Evolutionary conservation across 2,113 vertebrate species (phyloP), one percentile per base, ranked within the genome.

Genomic region (Boulengeromyrus knoepffleri): DNA sequence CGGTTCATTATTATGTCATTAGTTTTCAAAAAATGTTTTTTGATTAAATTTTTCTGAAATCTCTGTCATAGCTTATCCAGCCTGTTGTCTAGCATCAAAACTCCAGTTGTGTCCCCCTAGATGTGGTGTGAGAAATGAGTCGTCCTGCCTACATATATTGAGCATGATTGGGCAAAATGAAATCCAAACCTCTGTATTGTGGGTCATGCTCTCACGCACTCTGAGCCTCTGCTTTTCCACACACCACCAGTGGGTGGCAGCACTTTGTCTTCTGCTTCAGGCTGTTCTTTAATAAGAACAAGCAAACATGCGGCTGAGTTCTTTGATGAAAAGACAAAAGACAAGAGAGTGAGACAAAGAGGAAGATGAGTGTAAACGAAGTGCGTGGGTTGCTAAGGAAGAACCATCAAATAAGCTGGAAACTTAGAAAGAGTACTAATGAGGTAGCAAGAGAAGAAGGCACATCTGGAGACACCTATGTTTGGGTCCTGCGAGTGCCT

Each of bases 381-480:
- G 50, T 45, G 42, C 46, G 1, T 85, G 15, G 85, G 80, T 58
- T 47, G 24, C 31, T 85, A 52, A 31, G 46, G 84, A 52, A 42
- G 31, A 80, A 5, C 74, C 62, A 47, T 5, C 3, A 31, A 31
- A 85, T 12, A 62, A 49, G 12, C 12, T 70, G 24, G 47, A 86
- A 24, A 62, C 39, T 47, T 1, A 50, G 21, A 52, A 46, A 83
- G 49, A 66, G 42, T 49, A 27, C 47, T 36, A 62, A 31, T 9
- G 12, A 85, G 39, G 15, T 46, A 42, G 50, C 62, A 13, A 66
- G 27, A 52, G 47, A 56, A 83, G 89, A 92, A 92, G 93, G 92
- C 93, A 94, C 89, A 45, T 91, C 56, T 83, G 74, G 53, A 89
- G 93, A 87, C 92, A 92, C 89, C 93, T 94, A 90, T 53, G 56